These are phyloP conservation scores for Bambusicola thoracicus DNA, from an alignment of 2,113 vertebrate genomes.

Conservation along the genomic window DNA sequence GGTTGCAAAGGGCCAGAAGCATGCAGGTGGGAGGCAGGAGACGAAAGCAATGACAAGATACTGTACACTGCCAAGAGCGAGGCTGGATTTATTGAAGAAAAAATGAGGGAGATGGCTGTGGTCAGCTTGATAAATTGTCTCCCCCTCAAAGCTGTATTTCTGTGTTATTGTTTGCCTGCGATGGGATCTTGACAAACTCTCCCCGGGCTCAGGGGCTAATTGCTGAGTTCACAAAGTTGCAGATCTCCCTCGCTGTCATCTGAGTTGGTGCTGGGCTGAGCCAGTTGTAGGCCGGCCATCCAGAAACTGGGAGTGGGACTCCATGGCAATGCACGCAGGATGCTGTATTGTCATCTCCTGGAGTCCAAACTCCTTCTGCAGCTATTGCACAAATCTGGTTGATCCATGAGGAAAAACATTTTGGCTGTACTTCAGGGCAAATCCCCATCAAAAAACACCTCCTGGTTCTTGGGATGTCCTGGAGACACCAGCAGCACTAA, in stretches of 20 bases:
- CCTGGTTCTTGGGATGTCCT: not conserved
- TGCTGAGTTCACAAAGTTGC: slow-evolving; percentile 23
- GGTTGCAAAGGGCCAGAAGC: not conserved
- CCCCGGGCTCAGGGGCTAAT: slow-evolving; percentile 19
- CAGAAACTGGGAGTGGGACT: not conserved
- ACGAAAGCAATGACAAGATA: slow-evolving; percentile 36
- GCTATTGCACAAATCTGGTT: not conserved
- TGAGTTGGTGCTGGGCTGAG: not conserved
- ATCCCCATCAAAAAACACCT: not conserved
- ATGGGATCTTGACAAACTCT: slow-evolving; percentile 50
- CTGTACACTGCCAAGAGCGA: slow-evolving; percentile 41
- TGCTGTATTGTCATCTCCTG: not conserved
- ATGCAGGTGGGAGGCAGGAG: slow-evolving; percentile 50
- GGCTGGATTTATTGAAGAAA: slow-evolving; percentile 63
- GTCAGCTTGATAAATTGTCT: slow-evolving; percentile 64
- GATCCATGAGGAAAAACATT: not conserved
- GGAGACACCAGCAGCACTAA: not conserved
- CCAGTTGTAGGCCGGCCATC: not conserved
- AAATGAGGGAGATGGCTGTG: slow-evolving; percentile 48
- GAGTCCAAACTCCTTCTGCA: not conserved
- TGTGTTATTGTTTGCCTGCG: not conserved
- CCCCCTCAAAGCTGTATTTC: slow-evolving; percentile 39
- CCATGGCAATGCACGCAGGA: not conserved
- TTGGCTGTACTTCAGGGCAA: not conserved
- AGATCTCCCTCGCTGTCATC: not conserved